These are phyloP conservation scores for Leptinotarsa lineolata DNA, from an alignment of 1,140 invertebrate genomes.

Conservation along the genomic window DNA sequence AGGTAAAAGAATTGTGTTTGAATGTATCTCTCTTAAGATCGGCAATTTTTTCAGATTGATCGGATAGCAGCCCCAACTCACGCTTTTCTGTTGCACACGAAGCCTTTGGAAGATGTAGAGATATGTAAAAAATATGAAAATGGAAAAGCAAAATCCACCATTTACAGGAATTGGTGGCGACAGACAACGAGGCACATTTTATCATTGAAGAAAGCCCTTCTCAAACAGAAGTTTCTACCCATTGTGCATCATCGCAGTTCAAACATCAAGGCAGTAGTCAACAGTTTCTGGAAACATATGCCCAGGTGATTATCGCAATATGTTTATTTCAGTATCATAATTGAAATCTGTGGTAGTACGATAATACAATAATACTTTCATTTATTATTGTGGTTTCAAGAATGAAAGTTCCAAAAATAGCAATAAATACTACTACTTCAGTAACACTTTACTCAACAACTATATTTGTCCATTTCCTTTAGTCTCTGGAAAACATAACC, in stretches of 20 bases:
- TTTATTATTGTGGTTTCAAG: too few relatives aligned
- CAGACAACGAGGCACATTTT: conserved; percentile 50
- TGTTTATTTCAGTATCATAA: too few relatives aligned
- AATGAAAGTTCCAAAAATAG: too few relatives aligned
- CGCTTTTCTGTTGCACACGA: conserved; percentile 54
- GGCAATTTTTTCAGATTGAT: conserved; percentile 52
- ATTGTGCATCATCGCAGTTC: conserved; percentile 7
- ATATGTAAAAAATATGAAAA: conserved; percentile 35
- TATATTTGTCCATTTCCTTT: too few relatives aligned
- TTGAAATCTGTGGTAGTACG: too few relatives aligned
- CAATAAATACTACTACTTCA: too few relatives aligned
- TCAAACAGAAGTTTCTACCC: conserved; percentile 48
- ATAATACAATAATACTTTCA: too few relatives aligned
- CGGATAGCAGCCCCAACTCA: conserved; percentile 61
- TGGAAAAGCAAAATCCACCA: conserved; percentile 30
- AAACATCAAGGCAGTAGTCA: not conserved
- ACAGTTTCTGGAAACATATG: conserved; percentile 14
- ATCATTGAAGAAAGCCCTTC: conserved; percentile 40
- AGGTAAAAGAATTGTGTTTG: conserved; percentile 22
- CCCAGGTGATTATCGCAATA: not conserved
- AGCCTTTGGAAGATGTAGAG: conserved; percentile 25
- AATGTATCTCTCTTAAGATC: not conserved
- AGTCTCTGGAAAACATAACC: too few relatives aligned
- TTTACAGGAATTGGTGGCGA: conserved; percentile 50
- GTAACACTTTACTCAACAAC: too few relatives aligned